These are phyloP conservation scores for Yponomeuta sedellus DNA, from an alignment of 2,888 invertebrate genomes.

Conservation along the genomic window DNA sequence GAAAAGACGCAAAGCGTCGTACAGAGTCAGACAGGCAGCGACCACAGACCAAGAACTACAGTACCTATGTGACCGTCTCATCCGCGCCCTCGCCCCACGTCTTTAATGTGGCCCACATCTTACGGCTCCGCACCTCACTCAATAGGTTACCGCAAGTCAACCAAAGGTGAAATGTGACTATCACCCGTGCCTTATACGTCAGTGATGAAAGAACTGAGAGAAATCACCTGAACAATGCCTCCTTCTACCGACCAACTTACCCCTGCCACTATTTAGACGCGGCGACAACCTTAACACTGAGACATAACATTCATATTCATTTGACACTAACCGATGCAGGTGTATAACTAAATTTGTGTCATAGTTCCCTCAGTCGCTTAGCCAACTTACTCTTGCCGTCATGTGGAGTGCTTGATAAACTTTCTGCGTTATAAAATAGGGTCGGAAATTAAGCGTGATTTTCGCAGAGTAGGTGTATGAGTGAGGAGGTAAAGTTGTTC, in stretches of 20 bases:
- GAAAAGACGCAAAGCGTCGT: too few relatives aligned
- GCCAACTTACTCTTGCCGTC: not conserved
- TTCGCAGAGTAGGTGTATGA: not conserved
- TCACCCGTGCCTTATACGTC: conserved; percentile 9
- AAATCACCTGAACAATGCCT: conserved; percentile 55
- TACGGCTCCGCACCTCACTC: not conserved
- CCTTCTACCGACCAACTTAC: not conserved
- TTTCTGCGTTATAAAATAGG: not conserved
- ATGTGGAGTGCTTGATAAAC: not conserved
- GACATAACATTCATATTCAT: not conserved
- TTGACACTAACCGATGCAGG: not conserved
- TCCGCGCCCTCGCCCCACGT: too few relatives aligned
- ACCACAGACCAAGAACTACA: too few relatives aligned
- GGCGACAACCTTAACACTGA: not conserved
- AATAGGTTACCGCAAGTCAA: not conserved
- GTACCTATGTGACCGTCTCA: too few relatives aligned
- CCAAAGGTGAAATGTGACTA: conserved; percentile 11
- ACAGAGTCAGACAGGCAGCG: too few relatives aligned
- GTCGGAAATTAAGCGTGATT: not conserved
- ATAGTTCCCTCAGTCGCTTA: not conserved
- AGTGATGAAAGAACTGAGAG: conserved; percentile 29
- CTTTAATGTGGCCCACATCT: too few relatives aligned
- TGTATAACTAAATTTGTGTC: not conserved
- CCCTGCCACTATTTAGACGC: not conserved
- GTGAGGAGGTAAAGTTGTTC: not conserved